phyloP scores from a whole-genome alignment of 2,113 vertebrate genomes.

The Myanophis thanlyinensis region DNA sequence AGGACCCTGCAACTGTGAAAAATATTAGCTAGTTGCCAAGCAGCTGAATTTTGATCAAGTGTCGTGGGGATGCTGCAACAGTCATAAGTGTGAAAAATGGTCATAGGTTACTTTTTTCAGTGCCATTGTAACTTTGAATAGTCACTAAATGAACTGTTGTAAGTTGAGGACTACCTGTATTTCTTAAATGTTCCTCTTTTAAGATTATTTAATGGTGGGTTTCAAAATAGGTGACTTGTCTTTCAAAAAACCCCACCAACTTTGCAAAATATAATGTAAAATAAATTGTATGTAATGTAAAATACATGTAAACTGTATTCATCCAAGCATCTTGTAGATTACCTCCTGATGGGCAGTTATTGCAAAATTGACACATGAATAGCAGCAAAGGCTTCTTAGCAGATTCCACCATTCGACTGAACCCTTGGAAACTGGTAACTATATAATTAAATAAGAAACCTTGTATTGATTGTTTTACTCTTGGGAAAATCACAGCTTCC shows the following conservation, averaged over 20 bases:
- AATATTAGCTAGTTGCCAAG: not conserved
- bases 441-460: not conserved
- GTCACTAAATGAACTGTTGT: not conserved
- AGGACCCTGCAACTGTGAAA: not conserved
- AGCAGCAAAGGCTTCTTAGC: constrained; percentile 23
- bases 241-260: not conserved
- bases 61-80: not conserved
- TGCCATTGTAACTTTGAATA: not conserved
- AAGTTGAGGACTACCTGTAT: not conserved
- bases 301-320: not conserved
- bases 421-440: constrained; percentile 7
- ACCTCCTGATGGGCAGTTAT: not conserved
- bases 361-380: constrained; percentile 18
- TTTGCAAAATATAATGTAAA: not conserved
- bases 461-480: constrained; percentile 33
- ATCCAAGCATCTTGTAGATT: not conserved
- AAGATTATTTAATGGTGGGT: constrained; percentile 41
- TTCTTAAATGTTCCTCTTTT: constrained; percentile 24
- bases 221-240: constrained; percentile 24
- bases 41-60: not conserved
- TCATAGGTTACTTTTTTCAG: not conserved
- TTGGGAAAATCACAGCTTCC: not conserved
- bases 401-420: constrained; percentile 14
- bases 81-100: not conserved
- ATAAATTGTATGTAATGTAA: constrained; percentile 5